Conservation (phyloP, 2,888 invertebrate genomes). For the Cepaea hortensis region DNA sequence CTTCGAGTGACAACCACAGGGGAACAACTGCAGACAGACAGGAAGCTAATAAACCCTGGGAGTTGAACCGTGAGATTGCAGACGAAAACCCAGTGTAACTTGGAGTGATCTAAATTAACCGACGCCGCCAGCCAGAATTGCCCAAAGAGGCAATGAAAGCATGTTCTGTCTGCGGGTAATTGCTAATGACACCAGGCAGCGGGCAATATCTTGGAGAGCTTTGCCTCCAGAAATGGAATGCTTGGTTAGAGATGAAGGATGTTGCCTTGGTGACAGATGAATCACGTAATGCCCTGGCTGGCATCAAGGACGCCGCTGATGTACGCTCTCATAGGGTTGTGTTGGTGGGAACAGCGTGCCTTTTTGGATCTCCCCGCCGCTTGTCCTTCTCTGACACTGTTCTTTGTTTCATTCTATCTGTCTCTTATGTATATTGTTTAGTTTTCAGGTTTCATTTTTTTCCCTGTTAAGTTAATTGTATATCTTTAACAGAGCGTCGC, state of each 20-base stretch:
- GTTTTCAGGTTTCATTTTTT: too few relatives aligned
- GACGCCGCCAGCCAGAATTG: not conserved
- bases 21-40: slow-evolving; percentile 16
- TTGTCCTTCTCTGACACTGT: not conserved
- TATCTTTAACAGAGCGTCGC: too few relatives aligned
- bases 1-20: not conserved
- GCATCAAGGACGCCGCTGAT: not conserved
- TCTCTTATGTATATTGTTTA: not conserved
- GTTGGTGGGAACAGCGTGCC: not conserved
- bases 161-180: slow-evolving; percentile 3
- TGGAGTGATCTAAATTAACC: slow-evolving; percentile 23
- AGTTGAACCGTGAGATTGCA: slow-evolving; percentile 1
- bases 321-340: too few relatives aligned
- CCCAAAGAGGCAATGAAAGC: slow-evolving; percentile 29
- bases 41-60: slow-evolving; percentile 13
- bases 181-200: slow-evolving; percentile 15
- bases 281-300: not conserved
- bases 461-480: too few relatives aligned
- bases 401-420: not conserved
- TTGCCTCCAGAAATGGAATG: not conserved
- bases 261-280: slow-evolving; percentile 28
- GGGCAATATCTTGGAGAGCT: not conserved
- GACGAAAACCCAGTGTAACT: slow-evolving; percentile 17
- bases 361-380: not conserved
- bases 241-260: not conserved